Conservation (phyloP, 2,888 invertebrate genomes). For the Drosophila sordidapex region DNA sequence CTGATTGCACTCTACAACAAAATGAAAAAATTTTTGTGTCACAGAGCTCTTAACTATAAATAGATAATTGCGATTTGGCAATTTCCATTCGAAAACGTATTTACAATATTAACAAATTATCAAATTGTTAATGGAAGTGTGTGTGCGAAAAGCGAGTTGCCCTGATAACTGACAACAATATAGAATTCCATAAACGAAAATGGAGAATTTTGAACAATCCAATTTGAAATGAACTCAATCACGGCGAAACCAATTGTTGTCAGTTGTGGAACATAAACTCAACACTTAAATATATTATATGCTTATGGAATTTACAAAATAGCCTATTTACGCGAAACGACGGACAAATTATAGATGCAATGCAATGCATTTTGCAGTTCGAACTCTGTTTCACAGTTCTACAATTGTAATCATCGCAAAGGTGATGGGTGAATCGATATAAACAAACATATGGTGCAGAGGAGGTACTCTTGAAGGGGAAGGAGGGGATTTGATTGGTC, state of each 20-base stretch:
- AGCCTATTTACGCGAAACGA: slow-evolving; percentile 49
- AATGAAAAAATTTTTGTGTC: slow-evolving; percentile 22
- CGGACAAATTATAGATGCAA: neutral
- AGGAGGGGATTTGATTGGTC: slow-evolving; percentile 51
- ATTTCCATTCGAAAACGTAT: slow-evolving; percentile 20
- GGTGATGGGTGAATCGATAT: slow-evolving; percentile 48
- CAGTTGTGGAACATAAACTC: neutral
- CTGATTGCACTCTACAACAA: slow-evolving; percentile 45
- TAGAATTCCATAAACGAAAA: neutral
- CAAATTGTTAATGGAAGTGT: neutral
- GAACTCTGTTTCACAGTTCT: slow-evolving; percentile 36
- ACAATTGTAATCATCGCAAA: slow-evolving; percentile 11
- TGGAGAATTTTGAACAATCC: neutral
- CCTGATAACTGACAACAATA: slow-evolving; percentile 8
- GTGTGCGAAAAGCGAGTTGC: neutral
- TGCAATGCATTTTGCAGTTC: neutral
- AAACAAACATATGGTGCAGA: slow-evolving; percentile 64
- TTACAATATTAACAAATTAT: slow-evolving; percentile 34
- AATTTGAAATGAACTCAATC: neutral
- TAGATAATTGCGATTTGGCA: slow-evolving; percentile 5
- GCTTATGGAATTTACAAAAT: slow-evolving; percentile 43
- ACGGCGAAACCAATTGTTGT: neutral
- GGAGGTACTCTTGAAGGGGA: slow-evolving; percentile 67
- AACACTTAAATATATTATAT: slow-evolving; percentile 15
- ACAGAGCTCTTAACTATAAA: slow-evolving; percentile 34